Evolutionary conservation across 2,113 vertebrate species (phyloP).

Genomic region (Erinaceus europaeus): DNA sequence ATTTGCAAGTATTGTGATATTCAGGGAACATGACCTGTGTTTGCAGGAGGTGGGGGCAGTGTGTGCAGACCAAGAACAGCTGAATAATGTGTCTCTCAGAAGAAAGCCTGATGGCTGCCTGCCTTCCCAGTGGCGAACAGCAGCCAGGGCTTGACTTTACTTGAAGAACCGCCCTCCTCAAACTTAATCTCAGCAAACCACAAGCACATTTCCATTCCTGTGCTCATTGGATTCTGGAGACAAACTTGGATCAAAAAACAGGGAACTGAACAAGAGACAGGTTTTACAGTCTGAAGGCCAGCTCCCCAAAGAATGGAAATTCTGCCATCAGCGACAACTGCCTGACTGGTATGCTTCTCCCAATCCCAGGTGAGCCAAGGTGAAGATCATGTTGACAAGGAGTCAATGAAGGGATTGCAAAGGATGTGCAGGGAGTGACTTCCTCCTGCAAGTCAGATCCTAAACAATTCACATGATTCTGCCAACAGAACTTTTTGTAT

Average conservation of each 20-base stretch:
- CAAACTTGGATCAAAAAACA: not conserved
- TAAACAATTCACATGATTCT: not conserved
- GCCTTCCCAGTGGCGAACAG: not conserved
- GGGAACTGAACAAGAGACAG: not conserved
- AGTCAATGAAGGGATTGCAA: not conserved
- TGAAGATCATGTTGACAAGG: not conserved
- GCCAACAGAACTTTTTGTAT: constrained; percentile 48
- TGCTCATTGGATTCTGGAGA: not conserved
- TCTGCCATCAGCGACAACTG: too few relatives aligned
- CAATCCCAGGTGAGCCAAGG: too few relatives aligned
- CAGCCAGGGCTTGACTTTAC: not conserved
- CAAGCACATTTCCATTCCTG: not conserved
- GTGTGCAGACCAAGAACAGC: too few relatives aligned
- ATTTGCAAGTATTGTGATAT: not conserved
- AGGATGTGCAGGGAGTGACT: not conserved
- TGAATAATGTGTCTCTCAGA: too few relatives aligned
- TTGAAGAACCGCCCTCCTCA: constrained; percentile 11
- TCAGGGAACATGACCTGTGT: rapidly evolving
- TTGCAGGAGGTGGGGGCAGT: too few relatives aligned
- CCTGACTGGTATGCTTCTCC: too few relatives aligned
- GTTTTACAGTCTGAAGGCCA: not conserved
- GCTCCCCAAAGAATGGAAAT: not conserved
- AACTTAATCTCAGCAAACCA: not conserved
- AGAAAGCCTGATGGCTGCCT: not conserved
- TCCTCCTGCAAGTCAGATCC: not conserved